These are phyloP conservation scores for Ibycter americanus DNA, from an alignment of 2,797 vertebrate genomes.

Conservation along the genomic window DNA sequence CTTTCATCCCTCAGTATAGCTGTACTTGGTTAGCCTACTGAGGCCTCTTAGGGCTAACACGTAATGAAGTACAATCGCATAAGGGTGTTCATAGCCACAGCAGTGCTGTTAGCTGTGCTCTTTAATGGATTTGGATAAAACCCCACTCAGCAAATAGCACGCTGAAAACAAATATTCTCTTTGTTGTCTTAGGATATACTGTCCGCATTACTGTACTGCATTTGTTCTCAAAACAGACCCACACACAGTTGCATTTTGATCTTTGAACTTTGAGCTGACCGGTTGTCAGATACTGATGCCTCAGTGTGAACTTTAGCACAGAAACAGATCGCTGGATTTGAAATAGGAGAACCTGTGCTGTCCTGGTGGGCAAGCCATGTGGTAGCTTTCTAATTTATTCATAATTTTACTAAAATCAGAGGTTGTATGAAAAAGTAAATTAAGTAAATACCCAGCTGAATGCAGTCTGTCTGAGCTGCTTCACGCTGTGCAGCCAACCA, in stretches of 20 bases:
- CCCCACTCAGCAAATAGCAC: constrained; percentile 4
- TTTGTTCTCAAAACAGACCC: constrained; percentile 29
- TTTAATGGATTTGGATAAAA: constrained; percentile 42
- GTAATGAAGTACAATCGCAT: neutral
- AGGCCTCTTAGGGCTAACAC: neutral
- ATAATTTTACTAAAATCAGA: constrained; percentile 22
- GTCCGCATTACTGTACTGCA: neutral
- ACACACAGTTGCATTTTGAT: neutral
- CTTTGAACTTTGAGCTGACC: constrained; percentile 37
- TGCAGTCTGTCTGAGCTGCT: constrained; percentile 5
- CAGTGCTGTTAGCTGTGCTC: neutral
- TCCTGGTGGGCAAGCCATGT: neutral
- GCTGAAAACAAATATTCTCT: constrained; percentile 12
- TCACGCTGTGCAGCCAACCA: neutral
- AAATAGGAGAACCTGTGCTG: neutral
- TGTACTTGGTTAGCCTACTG: neutral
- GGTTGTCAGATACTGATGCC: neutral
- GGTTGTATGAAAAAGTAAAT: constrained; percentile 23
- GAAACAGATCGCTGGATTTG: neutral
- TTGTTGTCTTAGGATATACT: constrained; percentile 20
- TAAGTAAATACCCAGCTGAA: constrained; percentile 28
- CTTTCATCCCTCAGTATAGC: constrained; percentile 25
- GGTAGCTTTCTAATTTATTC: constrained; percentile 23
- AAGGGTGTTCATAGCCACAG: constrained; percentile 1
- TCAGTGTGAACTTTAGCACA: neutral